phyloP scores from a whole-genome alignment of 2,888 invertebrate genomes.

The Ectropis crepuscularia region DNA sequence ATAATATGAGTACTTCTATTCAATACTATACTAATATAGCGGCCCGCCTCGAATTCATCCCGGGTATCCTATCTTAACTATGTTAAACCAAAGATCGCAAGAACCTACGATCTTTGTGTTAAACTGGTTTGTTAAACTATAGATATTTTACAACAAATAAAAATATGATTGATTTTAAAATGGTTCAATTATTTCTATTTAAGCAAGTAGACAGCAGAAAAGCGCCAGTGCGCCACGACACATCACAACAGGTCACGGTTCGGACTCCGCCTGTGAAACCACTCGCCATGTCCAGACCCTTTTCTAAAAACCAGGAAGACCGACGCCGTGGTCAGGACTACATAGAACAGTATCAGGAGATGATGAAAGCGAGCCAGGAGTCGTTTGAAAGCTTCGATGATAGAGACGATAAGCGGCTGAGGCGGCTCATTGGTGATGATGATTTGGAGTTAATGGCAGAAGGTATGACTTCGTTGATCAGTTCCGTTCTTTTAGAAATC shows the following conservation, averaged over 20 bases:
- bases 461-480: constrained; percentile 46
- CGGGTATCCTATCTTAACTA: no score
- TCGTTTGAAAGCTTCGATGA: constrained; percentile 50
- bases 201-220: neutral
- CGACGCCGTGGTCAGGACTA: constrained; percentile 51
- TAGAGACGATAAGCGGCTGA: constrained; percentile 48
- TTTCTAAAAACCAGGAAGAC: constrained; percentile 47
- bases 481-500: neutral
- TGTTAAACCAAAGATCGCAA: no score
- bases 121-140: no score
- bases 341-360: constrained; percentile 61
- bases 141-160: no score
- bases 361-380: constrained; percentile 58
- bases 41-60: no score
- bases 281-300: constrained; percentile 51
- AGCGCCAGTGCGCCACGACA: neutral
- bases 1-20: no score
- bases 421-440: constrained; percentile 49
- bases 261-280: constrained; percentile 53
- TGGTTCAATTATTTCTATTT: neutral
- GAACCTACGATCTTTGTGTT: no score
- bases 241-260: neutral
- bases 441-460: constrained; percentile 50
- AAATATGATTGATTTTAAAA: neutral
- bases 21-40: no score